Base-by-base conservation (phyloP, 1,140 invertebrate species). In the Sitodiplosis mosellana region DNA sequence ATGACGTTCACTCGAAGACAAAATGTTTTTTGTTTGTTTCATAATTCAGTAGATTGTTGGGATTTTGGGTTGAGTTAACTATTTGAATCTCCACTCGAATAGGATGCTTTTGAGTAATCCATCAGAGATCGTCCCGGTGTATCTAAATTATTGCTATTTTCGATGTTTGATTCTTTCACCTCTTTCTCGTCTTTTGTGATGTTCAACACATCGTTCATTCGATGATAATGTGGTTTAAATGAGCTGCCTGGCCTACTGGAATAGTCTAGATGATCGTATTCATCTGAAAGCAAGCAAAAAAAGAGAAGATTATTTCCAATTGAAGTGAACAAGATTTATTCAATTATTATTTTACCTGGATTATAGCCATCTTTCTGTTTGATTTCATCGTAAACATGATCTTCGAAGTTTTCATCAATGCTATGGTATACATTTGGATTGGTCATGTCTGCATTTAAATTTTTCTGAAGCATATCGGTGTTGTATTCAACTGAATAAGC, bases 371-470 rank as follows among this genome's bases (percentile, higher is more conserved):
- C 79, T 51, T 87, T 87, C 21, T 84, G 81, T 59, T 89, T 89
- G 48, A 92, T 89, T 66, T 93, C 88, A 63, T 90, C 87, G 57
- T 93, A 93, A 1, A 91, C 75, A 59, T 91, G 87, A 52, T 91
- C 86, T 45, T 77, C 72, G 37, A 78, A 74, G 42, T 78, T 66
- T 51, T 81, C 78, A 40, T 83, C 80, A 50, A 85, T 80, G 53
- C 76, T 80, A 49, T 88, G 77, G 57, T 90, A 91, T 8, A 91
- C 72, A 57, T 87, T 89, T 1, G 86, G 86, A 69, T 90, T 90
- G 5, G 78, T 81, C 8, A 75, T 59, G 63, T 90, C 85, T 0
- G 85, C 85, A 53, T 87, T 84, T 55, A 76, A 74, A 58, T 89
- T 89, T 59, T 90, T 90, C 36, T 78, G 52, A 0, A 71, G 69